Base-by-base conservation (phyloP, 2,888 invertebrate species). In the Asteroscopus sphinx region DNA sequence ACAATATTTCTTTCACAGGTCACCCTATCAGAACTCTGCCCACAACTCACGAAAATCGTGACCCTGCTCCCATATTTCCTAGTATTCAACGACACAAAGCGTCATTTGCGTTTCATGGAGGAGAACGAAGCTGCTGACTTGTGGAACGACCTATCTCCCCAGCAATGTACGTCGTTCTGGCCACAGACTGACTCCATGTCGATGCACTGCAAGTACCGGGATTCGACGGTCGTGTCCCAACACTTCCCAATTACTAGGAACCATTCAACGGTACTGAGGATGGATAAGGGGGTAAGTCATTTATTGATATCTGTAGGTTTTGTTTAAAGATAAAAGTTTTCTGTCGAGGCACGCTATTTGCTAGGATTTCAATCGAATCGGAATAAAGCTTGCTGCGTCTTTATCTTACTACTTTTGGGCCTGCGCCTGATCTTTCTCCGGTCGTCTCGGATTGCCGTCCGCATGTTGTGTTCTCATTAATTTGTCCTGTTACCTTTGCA, bases 51-150 rank as follows among this genome's bases (percentile, higher is more conserved):
- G 0, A 97, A 97, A 83, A 96, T 98, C 48, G 95, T 98, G 30
- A 97, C 97, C 0, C 95, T 98, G 7, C 92, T 97, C 37, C 97
- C 98, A 0, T 97, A 97, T 89, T 97, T 97, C 89, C 92, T 97
- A 55, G 96, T 98, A 0, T 95, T 95, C 72, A 98, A 98, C 87
- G 95, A 96, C 73, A 96, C 96, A 0, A 95, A 95, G 66, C 95
- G 90, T 2, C 88, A 91, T 58, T 75, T 94, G 7, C 89, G 97
- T 51, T 97, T 96, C 90, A 97, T 98, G 97, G 97, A 98, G 81
- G 96, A 97, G 85, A 97, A 97, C 80, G 97, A 97, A 81, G 95
- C 96, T 36, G 97, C 97, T 0, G 98, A 98, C 87, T 91, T 98
- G 8, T 98, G 97, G 98, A 95, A 96, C 46, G 97, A 97, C 89